Conservation (phyloP, 2,113 vertebrate genomes). For the Ptilorrhoa leucosticta region DNA sequence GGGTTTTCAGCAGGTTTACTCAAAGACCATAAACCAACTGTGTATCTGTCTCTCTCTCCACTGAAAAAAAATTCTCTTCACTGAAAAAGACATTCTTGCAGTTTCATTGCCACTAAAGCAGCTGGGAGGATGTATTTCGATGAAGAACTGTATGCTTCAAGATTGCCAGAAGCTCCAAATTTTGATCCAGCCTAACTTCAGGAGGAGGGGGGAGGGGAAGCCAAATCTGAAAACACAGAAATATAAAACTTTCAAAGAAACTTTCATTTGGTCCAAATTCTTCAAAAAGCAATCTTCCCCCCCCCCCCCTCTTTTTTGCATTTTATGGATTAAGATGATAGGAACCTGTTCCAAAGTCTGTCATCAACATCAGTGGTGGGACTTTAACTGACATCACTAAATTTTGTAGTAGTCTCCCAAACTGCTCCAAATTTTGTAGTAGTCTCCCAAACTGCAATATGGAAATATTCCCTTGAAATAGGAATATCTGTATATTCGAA, state of each 20-base stretch:
- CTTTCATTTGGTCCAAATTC: background rate
- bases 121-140: background rate
- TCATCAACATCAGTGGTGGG: background rate
- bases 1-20: background rate
- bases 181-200: background rate
- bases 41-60: background rate
- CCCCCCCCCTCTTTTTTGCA: no score
- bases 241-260: background rate
- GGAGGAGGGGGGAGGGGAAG: rapidly evolving
- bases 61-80: background rate
- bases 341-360: background rate
- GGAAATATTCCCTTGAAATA: background rate
- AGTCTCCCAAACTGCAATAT: background rate
- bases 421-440: background rate
- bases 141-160: background rate
- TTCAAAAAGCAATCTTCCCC: background rate
- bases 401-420: background rate
- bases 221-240: background rate
- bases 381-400: background rate
- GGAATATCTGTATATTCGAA: background rate
- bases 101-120: background rate
- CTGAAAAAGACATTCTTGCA: background rate
- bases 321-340: background rate
- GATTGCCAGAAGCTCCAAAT: background rate
- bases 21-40: background rate